Percentiles rank a stretch among this genome's conserved stretches.
Evolutionary conservation across 2,113 vertebrate genomes (phyloP).

Genomic region (Pavo muticus): DNA sequence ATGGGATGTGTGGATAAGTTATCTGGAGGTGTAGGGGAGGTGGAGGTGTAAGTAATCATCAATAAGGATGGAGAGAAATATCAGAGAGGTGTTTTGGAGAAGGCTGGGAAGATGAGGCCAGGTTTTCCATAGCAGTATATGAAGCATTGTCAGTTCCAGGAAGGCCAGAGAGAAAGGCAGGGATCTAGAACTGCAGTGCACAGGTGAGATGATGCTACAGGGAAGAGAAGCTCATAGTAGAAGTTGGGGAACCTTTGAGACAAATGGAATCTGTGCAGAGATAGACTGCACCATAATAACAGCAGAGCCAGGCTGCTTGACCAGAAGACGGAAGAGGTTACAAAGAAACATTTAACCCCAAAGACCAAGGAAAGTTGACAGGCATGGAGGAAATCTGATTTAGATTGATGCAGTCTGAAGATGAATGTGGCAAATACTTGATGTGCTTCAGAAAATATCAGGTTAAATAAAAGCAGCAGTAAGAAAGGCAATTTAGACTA

Average conservation of each 20-base stretch:
- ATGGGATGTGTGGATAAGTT: background rate
- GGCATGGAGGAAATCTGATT: background rate
- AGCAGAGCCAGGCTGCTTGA: background rate
- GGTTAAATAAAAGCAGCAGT: background rate
- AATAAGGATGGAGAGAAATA: background rate
- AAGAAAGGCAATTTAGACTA: background rate
- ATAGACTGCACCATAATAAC: background rate
- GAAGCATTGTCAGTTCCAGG: background rate
- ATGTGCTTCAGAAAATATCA: background rate
- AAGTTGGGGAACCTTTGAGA: background rate
- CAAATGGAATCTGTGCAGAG: background rate
- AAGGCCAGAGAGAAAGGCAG: background rate
- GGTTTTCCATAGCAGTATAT: background rate
- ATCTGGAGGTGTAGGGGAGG: background rate
- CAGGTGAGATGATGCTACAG: background rate
- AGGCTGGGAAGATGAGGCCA: background rate
- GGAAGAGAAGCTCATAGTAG: background rate
- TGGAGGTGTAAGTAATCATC: background rate
- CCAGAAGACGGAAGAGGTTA: background rate
- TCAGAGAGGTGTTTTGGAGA: background rate
- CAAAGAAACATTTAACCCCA: background rate
- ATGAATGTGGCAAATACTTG: background rate
- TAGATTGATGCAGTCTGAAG: background rate
- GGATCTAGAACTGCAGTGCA: background rate
- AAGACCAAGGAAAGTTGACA: background rate